phyloP scores from a whole-genome alignment of 2,797 vertebrate genomes.

The Channallabes apus region DNA sequence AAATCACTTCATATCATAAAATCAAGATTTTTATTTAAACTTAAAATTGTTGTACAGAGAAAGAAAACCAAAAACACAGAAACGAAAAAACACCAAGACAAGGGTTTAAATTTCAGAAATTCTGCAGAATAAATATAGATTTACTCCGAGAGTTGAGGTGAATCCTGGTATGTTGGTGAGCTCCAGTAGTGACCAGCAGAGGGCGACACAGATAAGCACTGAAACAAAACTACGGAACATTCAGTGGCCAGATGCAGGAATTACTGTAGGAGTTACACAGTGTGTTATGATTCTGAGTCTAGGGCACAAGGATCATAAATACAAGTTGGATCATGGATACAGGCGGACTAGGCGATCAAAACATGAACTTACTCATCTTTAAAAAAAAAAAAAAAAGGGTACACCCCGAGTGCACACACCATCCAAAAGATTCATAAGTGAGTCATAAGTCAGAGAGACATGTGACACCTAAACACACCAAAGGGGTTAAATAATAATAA shows the following conservation, averaged over 20 bases:
- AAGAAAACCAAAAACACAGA: constrained; percentile 30
- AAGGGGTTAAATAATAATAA: neutral
- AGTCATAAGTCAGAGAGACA: neutral
- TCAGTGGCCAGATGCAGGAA: constrained; percentile 20
- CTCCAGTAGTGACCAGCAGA: constrained; percentile 51
- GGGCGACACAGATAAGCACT: constrained; percentile 39
- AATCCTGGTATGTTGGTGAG: neutral
- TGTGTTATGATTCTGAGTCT: neutral
- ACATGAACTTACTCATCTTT: neutral
- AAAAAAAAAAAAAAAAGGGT: neutral
- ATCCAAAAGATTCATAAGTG: neutral
- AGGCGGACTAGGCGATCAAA: neutral
- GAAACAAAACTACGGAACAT: constrained; percentile 14
- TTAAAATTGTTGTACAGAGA: constrained; percentile 36
- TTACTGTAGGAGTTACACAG: constrained; percentile 3
- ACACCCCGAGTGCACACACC: constrained; percentile 25
- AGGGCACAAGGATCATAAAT: constrained; percentile 41
- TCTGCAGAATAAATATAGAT: constrained; percentile 42
- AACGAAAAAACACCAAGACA: constrained; percentile 26
- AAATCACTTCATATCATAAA: neutral
- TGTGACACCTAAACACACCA: neutral
- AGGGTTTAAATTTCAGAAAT: constrained; percentile 24
- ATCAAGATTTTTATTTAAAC: constrained; percentile 28
- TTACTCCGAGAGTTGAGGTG: constrained; percentile 6
- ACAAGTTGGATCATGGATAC: neutral